Evolutionary conservation across 1,140 invertebrate species (phyloP).

Genomic region (Aphaenogaster floridana): DNA sequence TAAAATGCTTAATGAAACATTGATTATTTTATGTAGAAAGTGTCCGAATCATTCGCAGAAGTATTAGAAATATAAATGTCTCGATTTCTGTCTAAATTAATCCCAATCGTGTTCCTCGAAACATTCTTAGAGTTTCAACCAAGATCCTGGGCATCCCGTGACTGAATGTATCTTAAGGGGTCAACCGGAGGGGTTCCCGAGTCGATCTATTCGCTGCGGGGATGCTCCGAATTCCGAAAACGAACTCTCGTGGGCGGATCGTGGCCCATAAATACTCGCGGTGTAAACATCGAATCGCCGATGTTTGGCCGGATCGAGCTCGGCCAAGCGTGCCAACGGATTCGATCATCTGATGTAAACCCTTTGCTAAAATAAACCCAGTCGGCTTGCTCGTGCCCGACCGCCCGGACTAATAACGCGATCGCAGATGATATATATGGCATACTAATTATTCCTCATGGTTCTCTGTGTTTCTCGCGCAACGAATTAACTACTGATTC

Average conservation of each 20-base stretch:
- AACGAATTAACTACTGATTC: constrained; percentile 23
- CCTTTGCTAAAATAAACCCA: constrained; percentile 81
- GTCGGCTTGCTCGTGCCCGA: neutral
- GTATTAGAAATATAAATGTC: neutral
- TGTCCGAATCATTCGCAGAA: neutral
- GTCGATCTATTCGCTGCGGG: constrained; percentile 69
- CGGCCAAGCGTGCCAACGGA: constrained; percentile 71
- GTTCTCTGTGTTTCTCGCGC: constrained; percentile 17
- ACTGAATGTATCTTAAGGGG: constrained; percentile 54
- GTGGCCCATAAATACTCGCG: constrained; percentile 83
- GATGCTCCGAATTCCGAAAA: constrained; percentile 77
- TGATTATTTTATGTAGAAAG: constrained; percentile 19
- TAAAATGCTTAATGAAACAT: constrained; percentile 6
- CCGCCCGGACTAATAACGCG: constrained; percentile 48
- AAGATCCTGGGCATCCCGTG: constrained; percentile 37
- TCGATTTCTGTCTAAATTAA: neutral
- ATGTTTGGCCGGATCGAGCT: constrained; percentile 80
- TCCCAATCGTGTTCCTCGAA: constrained; percentile 5
- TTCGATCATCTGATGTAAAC: constrained; percentile 80
- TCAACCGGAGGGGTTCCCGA: constrained; percentile 60
- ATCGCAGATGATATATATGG: constrained; percentile 20
- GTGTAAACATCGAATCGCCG: constrained; percentile 82
- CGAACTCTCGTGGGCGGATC: constrained; percentile 82
- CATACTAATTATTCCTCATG: constrained; percentile 47
- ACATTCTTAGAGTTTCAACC: constrained; percentile 23